Base-by-base conservation (phyloP, 64 coral and sea anemone species). In the Montipora cactus region DNA sequence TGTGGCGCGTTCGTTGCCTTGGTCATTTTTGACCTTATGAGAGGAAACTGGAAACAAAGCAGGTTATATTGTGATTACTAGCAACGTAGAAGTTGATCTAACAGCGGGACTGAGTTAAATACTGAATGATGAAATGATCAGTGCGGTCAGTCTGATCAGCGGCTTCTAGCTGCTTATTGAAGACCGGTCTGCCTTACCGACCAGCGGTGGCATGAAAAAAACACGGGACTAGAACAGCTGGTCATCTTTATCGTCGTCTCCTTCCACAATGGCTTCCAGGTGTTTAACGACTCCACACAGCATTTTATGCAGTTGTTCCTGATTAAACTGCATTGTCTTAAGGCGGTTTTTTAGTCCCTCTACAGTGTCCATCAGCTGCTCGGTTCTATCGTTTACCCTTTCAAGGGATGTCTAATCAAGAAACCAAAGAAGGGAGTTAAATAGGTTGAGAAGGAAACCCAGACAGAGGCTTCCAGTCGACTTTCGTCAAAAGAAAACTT, bases 301-400 rank as follows among this genome's bases (percentile, higher is more conserved):
- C 89, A 95, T 95, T 2, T 80, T 92, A 28, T 95, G 82, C 62
- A 95, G n/a, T 58, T 88, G 28, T 51, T 91, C 94, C 52, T 91
- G 90, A 20, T 85, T 71, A 23, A 2, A 59, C 44, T 95, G 90
- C 50, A 95, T 62, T 67, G 86, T 80, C 9, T 81, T 79, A 23
- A 95, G 22, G 19, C 82, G 82, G 4, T 49, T 64, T 8, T 92
- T 91, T 10, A 95, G 9, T 12, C 7, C 53, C 75, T 23, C 25
- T 7, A 95, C 59, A 44, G 81, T 92, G 19, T 95, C 88, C 15
- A 74, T 52, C 3, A 91, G 75, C 11, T 70, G 57, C 15, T 95
- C 94, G 1, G 91, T 91, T 50, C 74, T 83, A 5, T 81, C 89
- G 25, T 92, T 78, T 16, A 95, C 21, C 55, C 68, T 82, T 37